phyloP scores from a whole-genome alignment of 2,888 invertebrate genomes.

The Hypomecis atomaria region DNA sequence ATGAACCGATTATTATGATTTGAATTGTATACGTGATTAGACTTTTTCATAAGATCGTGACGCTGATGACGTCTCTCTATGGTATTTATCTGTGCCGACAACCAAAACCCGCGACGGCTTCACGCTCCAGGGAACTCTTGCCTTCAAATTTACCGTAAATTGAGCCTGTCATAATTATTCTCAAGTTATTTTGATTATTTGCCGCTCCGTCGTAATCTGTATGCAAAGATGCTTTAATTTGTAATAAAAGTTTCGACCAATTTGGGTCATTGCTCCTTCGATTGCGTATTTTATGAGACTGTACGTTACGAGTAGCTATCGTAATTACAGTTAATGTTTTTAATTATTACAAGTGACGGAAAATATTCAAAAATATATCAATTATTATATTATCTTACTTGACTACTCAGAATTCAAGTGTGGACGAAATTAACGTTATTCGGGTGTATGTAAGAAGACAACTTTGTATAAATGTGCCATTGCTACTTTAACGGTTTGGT shows the following conservation, averaged over 20 bases:
- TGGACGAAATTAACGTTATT: background rate
- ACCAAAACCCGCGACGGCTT: slow-evolving; percentile 20
- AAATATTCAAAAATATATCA: background rate
- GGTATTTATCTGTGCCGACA: background rate
- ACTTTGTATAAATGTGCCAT: too few species aligned
- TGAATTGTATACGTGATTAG: too few species aligned
- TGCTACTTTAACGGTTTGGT: too few species aligned
- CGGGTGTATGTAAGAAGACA: background rate
- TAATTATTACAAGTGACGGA: background rate
- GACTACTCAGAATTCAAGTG: too few species aligned
- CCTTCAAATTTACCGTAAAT: slow-evolving; percentile 21
- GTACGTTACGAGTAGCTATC: background rate
- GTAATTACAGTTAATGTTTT: background rate
- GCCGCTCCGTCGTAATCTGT: slow-evolving; percentile 24
- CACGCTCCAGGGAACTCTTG: slow-evolving; percentile 38
- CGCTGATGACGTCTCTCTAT: too few species aligned
- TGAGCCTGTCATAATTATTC: slow-evolving; percentile 31
- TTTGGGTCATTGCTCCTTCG: slow-evolving; percentile 14
- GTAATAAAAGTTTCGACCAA: slow-evolving; percentile 9
- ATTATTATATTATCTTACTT: too few species aligned
- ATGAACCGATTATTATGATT: too few species aligned
- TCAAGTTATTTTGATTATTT: slow-evolving; percentile 30
- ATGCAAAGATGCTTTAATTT: slow-evolving; percentile 24
- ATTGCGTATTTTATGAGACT: slow-evolving; percentile 1
- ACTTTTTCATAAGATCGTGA: too few species aligned